These are phyloP conservation scores for Zootermopsis nevadensis DNA, from an alignment of 2,888 invertebrate genomes.

Conservation along the genomic window DNA sequence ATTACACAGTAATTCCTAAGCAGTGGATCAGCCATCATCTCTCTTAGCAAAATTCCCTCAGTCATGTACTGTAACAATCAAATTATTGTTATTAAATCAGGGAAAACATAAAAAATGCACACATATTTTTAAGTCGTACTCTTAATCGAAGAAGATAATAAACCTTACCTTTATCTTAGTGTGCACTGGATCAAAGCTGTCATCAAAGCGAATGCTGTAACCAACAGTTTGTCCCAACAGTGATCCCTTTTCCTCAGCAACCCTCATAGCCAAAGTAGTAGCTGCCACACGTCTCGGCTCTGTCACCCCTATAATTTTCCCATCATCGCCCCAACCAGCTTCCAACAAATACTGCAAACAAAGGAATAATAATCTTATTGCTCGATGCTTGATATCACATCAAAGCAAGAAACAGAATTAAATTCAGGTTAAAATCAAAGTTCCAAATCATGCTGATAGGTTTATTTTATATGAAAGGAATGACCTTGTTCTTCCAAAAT, in stretches of 20 bases:
- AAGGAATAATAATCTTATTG: background rate
- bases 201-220: conserved; percentile 86
- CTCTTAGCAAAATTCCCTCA: conserved; percentile 92
- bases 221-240: conserved; percentile 83
- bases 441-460: too few relatives aligned
- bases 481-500: too few relatives aligned
- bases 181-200: conserved; percentile 67
- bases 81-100: background rate
- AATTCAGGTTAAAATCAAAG: too few relatives aligned
- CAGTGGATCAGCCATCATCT: conserved; percentile 95
- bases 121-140: background rate
- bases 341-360: conserved; percentile 86
- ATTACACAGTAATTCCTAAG: conserved; percentile 88
- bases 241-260: conserved; percentile 87
- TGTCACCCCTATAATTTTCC: conserved; percentile 84
- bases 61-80: conserved; percentile 83
- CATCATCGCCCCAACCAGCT: conserved; percentile 83
- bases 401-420: too few relatives aligned
- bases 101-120: too few relatives aligned
- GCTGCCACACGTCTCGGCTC: conserved; percentile 94
- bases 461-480: too few relatives aligned
- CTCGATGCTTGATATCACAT: background rate
- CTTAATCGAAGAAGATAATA: background rate
- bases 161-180: conserved; percentile 78
- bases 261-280: conserved; percentile 86